Percentiles rank a stretch among this genome's conserved stretches.
phyloP scores from a whole-genome alignment of 2,797 vertebrate species.

The Chaenodraco wilsoni region DNA sequence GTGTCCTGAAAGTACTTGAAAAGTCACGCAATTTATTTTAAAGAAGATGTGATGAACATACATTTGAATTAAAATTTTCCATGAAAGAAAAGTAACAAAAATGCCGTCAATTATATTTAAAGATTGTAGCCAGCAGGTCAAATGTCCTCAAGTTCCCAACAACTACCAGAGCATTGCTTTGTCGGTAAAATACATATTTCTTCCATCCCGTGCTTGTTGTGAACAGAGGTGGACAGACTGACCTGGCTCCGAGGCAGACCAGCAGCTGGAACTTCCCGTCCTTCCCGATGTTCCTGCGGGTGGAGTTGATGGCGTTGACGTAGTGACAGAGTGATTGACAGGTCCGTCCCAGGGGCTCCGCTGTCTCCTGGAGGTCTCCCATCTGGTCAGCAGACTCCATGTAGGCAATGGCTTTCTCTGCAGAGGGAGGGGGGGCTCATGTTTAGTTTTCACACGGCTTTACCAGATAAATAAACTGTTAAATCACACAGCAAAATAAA shows the following conservation, averaged over 20 bases:
- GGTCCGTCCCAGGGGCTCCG: conserved; percentile 83
- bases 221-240: neutral
- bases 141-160: neutral
- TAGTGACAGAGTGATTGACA: conserved; percentile 90
- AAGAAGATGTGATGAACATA: too few relatives aligned
- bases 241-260: conserved; percentile 93
- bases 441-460: neutral
- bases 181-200: neutral
- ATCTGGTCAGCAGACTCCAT: conserved; percentile 90
- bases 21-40: too few relatives aligned
- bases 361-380: conserved; percentile 85
- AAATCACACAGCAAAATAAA: neutral
- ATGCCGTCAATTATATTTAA: too few relatives aligned
- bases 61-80: too few relatives aligned
- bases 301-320: conserved; percentile 89
- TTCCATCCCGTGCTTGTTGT: neutral
- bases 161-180: neutral
- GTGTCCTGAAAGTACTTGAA: too few relatives aligned
- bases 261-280: conserved; percentile 96
- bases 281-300: conserved; percentile 92
- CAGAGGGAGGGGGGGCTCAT: neutral
- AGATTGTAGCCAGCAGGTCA: too few relatives aligned
- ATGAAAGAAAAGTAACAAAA: too few relatives aligned
- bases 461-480: neutral
- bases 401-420: conserved; percentile 90